Evolutionary conservation across 2,113 vertebrate species (phyloP).

Genomic region (Raja brachyura): DNA sequence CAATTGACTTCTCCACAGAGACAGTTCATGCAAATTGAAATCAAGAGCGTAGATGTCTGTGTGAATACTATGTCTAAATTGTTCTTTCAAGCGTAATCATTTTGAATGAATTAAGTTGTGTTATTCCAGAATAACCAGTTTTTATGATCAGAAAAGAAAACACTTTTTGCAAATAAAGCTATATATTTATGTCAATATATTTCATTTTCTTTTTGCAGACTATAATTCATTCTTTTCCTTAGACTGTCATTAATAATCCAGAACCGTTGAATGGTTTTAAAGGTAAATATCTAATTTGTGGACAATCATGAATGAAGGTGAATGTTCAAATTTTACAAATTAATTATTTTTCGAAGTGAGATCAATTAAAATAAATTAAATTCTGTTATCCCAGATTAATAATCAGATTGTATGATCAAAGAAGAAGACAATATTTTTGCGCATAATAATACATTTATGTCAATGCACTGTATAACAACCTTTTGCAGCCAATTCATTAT

Average conservation of each 20-base stretch:
- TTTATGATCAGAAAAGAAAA: neutral
- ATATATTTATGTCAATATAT: neutral
- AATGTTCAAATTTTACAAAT: neutral
- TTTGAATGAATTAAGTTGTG: conserved; percentile 25
- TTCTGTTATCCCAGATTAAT: neutral
- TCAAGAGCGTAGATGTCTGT: conserved; percentile 9
- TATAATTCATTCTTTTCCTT: neutral
- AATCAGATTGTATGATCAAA: neutral
- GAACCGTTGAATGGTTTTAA: neutral
- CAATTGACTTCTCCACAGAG: conserved; percentile 24
- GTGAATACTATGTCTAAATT: conserved; percentile 31
- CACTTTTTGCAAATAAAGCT: neutral
- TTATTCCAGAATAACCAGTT: conserved; percentile 8
- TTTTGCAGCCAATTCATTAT: neutral
- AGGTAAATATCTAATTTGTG: neutral
- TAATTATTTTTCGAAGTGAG: neutral
- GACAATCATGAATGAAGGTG: neutral
- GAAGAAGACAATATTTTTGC: too few species aligned
- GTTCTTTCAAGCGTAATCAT: conserved; percentile 30
- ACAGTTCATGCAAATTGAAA: conserved; percentile 11
- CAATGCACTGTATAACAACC: neutral
- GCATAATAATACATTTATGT: neutral
- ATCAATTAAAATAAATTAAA: neutral
- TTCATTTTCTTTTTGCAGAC: neutral
- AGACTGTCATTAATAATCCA: neutral